Base-by-base conservation (phyloP, 2,888 invertebrate genomes). In the Amblyteles armatorius region DNA sequence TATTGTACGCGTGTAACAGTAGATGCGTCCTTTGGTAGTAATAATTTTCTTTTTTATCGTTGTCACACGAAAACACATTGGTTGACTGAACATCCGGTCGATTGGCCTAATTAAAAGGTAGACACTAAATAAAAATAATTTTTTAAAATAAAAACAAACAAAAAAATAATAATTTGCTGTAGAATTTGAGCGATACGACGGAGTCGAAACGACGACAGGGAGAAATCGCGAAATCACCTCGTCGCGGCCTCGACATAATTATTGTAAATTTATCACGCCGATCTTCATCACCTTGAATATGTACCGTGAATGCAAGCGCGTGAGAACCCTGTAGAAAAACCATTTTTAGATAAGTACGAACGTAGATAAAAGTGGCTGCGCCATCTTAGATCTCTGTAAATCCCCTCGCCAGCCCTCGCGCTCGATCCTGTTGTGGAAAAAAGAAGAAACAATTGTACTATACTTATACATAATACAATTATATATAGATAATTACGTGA, bases 401-500 rank as follows among this genome's bases (percentile, higher is more conserved):
- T 84, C 79, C 74, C 83, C 78, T 71, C 74, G 74, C 78, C n/a
- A 76, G 65, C 52, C 74, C 68, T 36, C 68, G 77, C 76, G 78
- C 69, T 65, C 80, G 57, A 82, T 86, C 48, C 78, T 52, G 69
- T 77, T 76, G 78, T 81, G 65, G 22, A 82, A 65, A 48, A 82
- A 67, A 67, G 19, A 44, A 55, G 4, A 22, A 69, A 69, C 65
- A 85, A 79, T 40, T 82, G 82, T 85, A 85, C 76, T 74, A 85
- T 85, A 82, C 48, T 82, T 85, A 85, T 85, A 85, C 79, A 85
- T 85, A 85, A 74, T 79, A 65, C 78, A 63, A 82, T 79, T 79
- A 74, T 82, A 79, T 85, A 29, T 60, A 60, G 60, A 11, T 60
- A 82, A 82, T 85, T 82, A 72, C 55, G 74, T 65, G 74, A 81